Evolutionary conservation across 2,797 vertebrate species (phyloP).

Genomic region (Sebastes itinus): DNA sequence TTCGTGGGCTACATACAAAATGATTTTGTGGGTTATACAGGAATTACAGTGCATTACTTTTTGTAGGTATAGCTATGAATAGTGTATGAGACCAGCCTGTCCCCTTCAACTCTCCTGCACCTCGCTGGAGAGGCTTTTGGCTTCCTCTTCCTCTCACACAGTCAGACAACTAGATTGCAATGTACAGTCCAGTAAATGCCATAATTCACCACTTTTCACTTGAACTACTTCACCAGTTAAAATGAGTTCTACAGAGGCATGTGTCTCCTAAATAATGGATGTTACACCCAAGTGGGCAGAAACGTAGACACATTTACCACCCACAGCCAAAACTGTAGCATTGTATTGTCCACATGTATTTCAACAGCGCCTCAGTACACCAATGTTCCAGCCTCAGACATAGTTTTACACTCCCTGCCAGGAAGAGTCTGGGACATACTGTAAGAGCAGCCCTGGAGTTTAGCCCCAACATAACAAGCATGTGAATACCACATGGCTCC

Average conservation of each 20-base stretch:
- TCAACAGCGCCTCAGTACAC: not conserved
- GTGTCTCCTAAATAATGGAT: conserved; percentile 29
- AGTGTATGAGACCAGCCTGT: not conserved
- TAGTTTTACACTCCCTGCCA: not conserved
- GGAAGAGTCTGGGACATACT: not conserved
- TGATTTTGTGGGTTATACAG: too few relatives aligned
- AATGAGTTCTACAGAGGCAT: not conserved
- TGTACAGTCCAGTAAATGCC: not conserved
- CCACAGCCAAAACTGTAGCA: conserved; percentile 9
- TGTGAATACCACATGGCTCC: not conserved
- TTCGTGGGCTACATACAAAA: too few relatives aligned
- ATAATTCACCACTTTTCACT: conserved; percentile 7
- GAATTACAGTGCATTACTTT: not conserved
- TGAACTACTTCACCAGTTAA: not conserved
- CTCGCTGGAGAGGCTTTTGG: not conserved
- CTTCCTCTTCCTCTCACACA: not conserved
- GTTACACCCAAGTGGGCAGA: not conserved
- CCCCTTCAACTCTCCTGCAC: not conserved
- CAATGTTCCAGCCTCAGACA: not conserved
- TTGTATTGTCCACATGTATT: not conserved
- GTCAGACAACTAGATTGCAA: not conserved
- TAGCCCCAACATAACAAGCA: not conserved
- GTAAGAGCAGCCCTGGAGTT: not conserved
- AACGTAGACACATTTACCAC: conserved; percentile 7
- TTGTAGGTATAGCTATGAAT: not conserved